Base-by-base conservation (phyloP, 2,113 vertebrate genomes). In the Phodopus roborovskii region DNA sequence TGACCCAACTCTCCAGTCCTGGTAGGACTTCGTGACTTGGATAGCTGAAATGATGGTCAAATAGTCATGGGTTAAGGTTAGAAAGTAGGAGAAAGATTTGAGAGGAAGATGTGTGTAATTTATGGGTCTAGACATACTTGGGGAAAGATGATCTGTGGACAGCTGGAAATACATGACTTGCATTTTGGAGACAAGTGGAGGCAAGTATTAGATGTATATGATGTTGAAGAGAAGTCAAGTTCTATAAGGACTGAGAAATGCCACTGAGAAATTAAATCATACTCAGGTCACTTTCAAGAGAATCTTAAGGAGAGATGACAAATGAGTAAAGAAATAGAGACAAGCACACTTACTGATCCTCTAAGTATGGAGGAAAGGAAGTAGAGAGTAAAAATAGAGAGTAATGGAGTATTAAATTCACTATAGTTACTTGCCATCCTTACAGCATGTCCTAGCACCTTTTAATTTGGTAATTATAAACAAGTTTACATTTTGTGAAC, bases 71-170 rank as follows among this genome's bases (percentile, higher is more conserved):
- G 7, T 85, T 70, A 58, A 66, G 33, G 92, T 28, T 64, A 75
- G 70, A 88, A 33, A 53, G 33, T 13, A 60, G 50, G 73, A n/a
- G 60, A 94, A 85, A 56, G 50, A 70, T 90, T 88, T 48, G 56
- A 86, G 68, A 83, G 88, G 70, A 88, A 95, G 45, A 56, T 73
- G 73, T 71, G 8, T 79, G 30, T 96, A 42, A 91, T 60, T 12
- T 28, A 86, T 8, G 92, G 53, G 8, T 93, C 33, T 86, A 48
- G 20, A 64, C 56, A 36, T 70, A 42, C 10, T n/a, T 56, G 3
- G 70, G 30, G 28, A 86, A 45, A 45, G 84, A 70, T 48, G 9
- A 58, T 83, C 13, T 58, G 0, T 79, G 42, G 45, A 28, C 53
- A 90, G 19, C 68, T 82, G 12, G 22, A 93, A 79, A 82, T 86